Evolutionary conservation across 2,113 vertebrate genomes (phyloP).

Genomic region (Anser brachyrhynchus): DNA sequence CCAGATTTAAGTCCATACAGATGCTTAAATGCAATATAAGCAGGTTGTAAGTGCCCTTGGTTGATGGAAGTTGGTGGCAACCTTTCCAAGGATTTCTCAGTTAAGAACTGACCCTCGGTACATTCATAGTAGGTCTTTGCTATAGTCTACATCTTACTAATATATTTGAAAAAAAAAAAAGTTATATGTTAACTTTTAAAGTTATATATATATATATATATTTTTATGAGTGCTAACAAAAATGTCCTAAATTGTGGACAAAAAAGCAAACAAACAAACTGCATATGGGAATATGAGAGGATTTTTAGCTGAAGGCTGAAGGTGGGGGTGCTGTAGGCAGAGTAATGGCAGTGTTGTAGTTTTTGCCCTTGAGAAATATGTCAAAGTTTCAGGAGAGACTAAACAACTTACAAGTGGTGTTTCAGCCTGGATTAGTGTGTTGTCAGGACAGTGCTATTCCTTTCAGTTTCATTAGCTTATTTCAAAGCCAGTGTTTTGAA

Average conservation of each 20-base stretch:
- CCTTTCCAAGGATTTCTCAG: background rate
- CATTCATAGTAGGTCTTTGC: background rate
- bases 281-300: background rate
- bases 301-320: background rate
- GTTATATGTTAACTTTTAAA: too few species aligned
- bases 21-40: background rate
- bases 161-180: background rate
- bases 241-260: background rate
- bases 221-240: background rate
- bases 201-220: too few species aligned
- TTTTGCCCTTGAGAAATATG: background rate
- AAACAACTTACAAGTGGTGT: background rate
- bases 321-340: background rate
- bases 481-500: background rate
- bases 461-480: background rate
- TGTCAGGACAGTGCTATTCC: background rate
- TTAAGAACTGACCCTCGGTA: background rate
- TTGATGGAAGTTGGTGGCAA: background rate
- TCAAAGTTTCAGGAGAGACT: background rate
- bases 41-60: background rate
- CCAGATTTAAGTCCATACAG: background rate
- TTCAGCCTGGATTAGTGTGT: background rate
- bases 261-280: background rate
- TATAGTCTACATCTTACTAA: background rate
- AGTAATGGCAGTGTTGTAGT: background rate